Base-by-base conservation (phyloP, 2,113 vertebrate genomes). In the Chitala chitala region DNA sequence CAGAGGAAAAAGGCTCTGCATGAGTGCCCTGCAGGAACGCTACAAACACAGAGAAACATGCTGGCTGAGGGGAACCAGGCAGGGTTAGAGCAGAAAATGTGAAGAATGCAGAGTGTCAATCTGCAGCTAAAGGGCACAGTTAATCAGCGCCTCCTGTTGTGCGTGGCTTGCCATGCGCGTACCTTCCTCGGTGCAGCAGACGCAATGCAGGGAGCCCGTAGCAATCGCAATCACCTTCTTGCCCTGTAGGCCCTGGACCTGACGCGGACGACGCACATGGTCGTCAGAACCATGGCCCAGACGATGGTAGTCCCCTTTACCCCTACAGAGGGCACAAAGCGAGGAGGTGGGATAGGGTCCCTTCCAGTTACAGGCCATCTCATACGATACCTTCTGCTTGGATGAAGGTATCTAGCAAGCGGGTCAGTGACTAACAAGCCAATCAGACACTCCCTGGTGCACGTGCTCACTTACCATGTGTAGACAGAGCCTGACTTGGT, bases 121-220 rank as follows among this genome's bases (percentile, higher is more conserved):
- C n/a, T 40, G 15, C 20, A 31, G 3, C 36, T 40, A 33, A 2
- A 8, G 13, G 40, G 10, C 2, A 15, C 3, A 24, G 4, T 10
- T 22, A 17, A 15, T 15, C 38, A 6, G 0, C 29, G 8, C 31
- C 20, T 5, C 29, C 56, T 59, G 56, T 26, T 2, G 10, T 20
- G 3, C 29, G 40, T 50, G 7, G 33, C 15, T 20, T 20, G 3
- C 31, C 12, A 42, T 54, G 4, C 2, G 4, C 87, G 12, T 92
- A 99, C 97, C 96, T 5, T 99, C 97, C 79, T 99, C 97, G 1
- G 96, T 96, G 89, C 97, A 99, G 87, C 96, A 99, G n/a, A 99
- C 96, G 29, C 97, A 99, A 84, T 99, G 97, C 80, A 99, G 89
- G 42, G 97, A 99, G 4, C 96, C 97, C 0, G 96, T 99, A 69